These are phyloP conservation scores for Lerema accius DNA, from an alignment of 1,140 invertebrate genomes.

Conservation along the genomic window DNA sequence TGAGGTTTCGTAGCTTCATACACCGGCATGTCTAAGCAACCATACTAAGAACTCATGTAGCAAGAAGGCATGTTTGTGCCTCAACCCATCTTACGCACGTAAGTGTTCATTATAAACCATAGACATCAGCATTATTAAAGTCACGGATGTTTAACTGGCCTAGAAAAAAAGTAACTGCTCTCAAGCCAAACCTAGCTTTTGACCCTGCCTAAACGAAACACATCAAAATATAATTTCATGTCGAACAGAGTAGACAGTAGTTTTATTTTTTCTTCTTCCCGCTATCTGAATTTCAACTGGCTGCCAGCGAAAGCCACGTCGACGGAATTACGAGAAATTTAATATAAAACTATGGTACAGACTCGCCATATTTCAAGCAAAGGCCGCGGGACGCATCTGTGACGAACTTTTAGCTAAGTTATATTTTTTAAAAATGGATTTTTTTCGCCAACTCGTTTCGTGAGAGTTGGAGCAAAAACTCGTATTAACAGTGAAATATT, in stretches of 20 bases:
- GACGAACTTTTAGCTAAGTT: slow-evolving; percentile 34
- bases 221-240: neutral
- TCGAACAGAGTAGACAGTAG: neutral
- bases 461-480: slow-evolving; percentile 37
- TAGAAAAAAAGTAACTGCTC: too few species aligned
- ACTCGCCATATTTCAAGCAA: slow-evolving; percentile 38
- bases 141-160: too few species aligned
- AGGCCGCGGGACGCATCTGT: slow-evolving; percentile 40
- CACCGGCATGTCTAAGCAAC: neutral
- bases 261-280: slow-evolving; percentile 9
- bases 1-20: neutral
- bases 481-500: slow-evolving; percentile 44
- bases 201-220: too few species aligned
- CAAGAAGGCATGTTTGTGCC: too few species aligned
- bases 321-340: slow-evolving; percentile 35
- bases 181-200: too few species aligned
- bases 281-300: slow-evolving; percentile 10
- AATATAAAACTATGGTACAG: slow-evolving; percentile 45
- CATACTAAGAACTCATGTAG: neutral
- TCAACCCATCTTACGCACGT: too few species aligned
- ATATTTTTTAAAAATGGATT: slow-evolving; percentile 42
- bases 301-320: slow-evolving; percentile 2
- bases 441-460: slow-evolving; percentile 37
- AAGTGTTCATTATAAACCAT: too few species aligned
- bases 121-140: too few species aligned